Evolutionary conservation across 2,113 vertebrate genomes (phyloP).

Genomic region (Channa maculata): DNA sequence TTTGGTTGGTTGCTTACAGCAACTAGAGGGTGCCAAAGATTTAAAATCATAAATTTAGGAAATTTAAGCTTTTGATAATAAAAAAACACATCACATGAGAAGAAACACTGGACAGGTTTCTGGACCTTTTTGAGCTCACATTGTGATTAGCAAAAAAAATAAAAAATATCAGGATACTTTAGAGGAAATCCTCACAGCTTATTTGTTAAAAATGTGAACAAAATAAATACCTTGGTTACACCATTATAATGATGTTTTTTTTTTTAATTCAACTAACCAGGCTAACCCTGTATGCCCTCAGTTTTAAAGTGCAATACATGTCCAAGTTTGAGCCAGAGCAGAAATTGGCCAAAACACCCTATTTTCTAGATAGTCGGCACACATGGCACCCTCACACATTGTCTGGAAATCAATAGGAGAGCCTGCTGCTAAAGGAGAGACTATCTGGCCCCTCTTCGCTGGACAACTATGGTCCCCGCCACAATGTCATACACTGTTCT

Average conservation of each 20-base stretch:
- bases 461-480: constrained; percentile 96
- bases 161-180: constrained; percentile 38
- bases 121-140: neutral
- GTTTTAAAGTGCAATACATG: constrained; percentile 21
- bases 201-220: constrained; percentile 1
- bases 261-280: neutral
- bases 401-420: neutral
- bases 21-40: neutral
- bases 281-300: neutral
- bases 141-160: neutral
- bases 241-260: neutral
- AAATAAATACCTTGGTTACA: too few species aligned
- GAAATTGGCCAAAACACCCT: neutral
- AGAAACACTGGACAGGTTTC: constrained; percentile 2
- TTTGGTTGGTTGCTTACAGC: neutral
- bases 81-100: constrained; percentile 1
- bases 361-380: neutral
- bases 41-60: neutral
- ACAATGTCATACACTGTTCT: constrained; percentile 97
- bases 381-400: neutral
- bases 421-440: constrained; percentile 4
- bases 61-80: constrained; percentile 10
- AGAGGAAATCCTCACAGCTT: constrained; percentile 14
- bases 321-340: constrained; percentile 4
- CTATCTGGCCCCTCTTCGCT: constrained; percentile 90